These are phyloP conservation scores for Dendrocincla tyrannina DNA, from an alignment of 2,797 vertebrate species.

Conservation along the genomic window DNA sequence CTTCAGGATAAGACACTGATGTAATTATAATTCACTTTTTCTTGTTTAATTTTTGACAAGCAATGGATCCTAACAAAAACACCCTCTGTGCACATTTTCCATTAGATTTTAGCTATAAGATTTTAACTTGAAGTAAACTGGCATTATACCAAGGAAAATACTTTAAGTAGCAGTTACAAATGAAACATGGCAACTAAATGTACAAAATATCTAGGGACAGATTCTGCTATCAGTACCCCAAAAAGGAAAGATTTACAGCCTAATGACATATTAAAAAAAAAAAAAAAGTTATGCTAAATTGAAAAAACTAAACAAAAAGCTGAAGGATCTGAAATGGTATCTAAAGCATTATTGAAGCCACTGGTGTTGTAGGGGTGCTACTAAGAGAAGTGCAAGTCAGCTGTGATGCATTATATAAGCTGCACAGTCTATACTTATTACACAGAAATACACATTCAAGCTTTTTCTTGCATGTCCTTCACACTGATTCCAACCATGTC, in stretches of 20 bases:
- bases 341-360: background rate
- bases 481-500: background rate
- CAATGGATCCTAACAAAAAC: background rate
- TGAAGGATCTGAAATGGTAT: conserved; percentile 27
- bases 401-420: background rate
- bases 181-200: background rate
- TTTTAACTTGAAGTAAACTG: background rate
- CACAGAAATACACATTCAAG: background rate
- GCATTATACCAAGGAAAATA: background rate
- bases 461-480: background rate
- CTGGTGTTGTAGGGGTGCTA: background rate
- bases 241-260: background rate
- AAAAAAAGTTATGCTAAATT: conserved; percentile 1
- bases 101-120: background rate
- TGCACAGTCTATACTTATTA: background rate
- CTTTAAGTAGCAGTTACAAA: background rate
- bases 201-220: background rate
- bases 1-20: background rate
- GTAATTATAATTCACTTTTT: background rate
- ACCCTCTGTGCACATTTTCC: background rate
- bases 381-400: background rate
- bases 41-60: background rate
- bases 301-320: conserved; percentile 24
- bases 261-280: background rate
- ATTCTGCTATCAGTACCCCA: background rate